Evolutionary conservation across 2,888 invertebrate genomes (phyloP).

Genomic region (Cordilura impudica): DNA sequence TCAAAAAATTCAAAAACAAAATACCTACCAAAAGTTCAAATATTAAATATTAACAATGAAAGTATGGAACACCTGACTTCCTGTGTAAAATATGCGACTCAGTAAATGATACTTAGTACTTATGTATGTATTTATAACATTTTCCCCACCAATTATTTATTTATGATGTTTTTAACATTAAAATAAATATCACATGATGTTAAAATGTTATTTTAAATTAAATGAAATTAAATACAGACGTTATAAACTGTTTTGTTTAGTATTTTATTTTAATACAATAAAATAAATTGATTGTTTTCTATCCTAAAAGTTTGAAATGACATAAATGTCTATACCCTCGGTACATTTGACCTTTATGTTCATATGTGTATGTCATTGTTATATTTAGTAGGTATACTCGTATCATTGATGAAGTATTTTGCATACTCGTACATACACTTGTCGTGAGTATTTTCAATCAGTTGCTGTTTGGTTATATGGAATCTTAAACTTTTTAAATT

Average conservation of each 20-base stretch:
- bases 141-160: background rate
- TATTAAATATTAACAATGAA: background rate
- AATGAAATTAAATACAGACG: background rate
- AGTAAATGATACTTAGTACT: background rate
- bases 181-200: background rate
- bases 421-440: background rate
- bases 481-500: too few species aligned
- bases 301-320: background rate
- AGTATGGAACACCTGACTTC: background rate
- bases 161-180: background rate
- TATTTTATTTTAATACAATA: too few species aligned
- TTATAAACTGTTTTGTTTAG: too few species aligned
- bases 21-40: background rate
- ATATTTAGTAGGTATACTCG: background rate
- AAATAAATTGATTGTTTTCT: too few species aligned
- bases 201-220: background rate
- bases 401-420: background rate
- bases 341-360: conserved; percentile 2
- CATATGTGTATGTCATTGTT: too few species aligned
- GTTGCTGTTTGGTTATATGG: too few species aligned
- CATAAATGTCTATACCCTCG: background rate
- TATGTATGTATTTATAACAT: too few species aligned
- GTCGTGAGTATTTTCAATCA: conserved; percentile 16
- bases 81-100: background rate
- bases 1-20: background rate